These are phyloP conservation scores for Cerastoderma edule DNA, from an alignment of 2,888 invertebrate genomes.

Conservation along the genomic window DNA sequence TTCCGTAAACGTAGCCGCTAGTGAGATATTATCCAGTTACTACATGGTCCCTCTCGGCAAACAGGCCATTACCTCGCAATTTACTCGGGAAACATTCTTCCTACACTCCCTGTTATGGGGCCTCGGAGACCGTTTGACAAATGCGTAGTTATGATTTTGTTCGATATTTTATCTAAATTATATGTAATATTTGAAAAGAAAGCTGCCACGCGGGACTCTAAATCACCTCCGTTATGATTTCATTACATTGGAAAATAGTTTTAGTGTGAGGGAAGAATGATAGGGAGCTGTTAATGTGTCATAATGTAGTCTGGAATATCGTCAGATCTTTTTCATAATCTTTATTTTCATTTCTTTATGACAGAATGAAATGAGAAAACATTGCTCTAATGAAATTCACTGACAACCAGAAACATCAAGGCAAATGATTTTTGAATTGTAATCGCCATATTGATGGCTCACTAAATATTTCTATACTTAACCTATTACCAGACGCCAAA, in stretches of 20 bases:
- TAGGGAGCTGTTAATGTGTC: too few species aligned
- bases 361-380: too few species aligned
- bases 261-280: constrained; percentile 1
- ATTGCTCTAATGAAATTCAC: too few species aligned
- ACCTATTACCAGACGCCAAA: too few species aligned
- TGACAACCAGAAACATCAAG: too few species aligned
- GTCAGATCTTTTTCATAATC: too few species aligned
- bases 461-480: too few species aligned
- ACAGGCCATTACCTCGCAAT: constrained; percentile 34
- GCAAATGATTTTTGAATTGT: too few species aligned
- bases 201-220: constrained; percentile 34
- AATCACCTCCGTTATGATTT: constrained; percentile 61
- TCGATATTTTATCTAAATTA: constrained; percentile 57
- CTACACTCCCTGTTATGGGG: constrained; percentile 38
- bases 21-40: constrained; percentile 13
- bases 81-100: constrained; percentile 36
- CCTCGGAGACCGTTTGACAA: constrained; percentile 46
- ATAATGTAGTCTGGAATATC: too few species aligned
- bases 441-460: too few species aligned
- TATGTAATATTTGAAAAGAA: constrained; percentile 58
- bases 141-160: constrained; percentile 60
- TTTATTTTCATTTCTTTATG: too few species aligned
- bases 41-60: constrained; percentile 4
- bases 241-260: constrained; percentile 41
- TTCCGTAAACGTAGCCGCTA: too few species aligned